Evolutionary conservation across 2,888 invertebrate species (phyloP), one percentile per base, ranked within the genome.

Genomic region (Synanthedon formicaeformis): DNA sequence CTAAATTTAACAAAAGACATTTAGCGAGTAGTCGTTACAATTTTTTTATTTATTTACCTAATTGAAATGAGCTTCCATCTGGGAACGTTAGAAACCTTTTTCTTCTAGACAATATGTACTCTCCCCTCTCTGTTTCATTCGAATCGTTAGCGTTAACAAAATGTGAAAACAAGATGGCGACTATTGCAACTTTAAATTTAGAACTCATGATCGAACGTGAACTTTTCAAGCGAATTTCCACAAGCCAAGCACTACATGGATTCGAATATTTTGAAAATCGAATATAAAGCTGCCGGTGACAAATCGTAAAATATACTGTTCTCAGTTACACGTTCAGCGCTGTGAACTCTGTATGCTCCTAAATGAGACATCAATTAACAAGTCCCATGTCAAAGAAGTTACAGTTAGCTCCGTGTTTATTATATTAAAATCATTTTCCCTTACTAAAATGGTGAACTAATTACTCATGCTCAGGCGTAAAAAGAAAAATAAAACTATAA

Each of bases 51-150:
- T 62, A 76, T 82, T 64, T 67, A 89, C 90, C 88, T 65, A 91
- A 86, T 81, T 91, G 90, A 56, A 91, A 66, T 55, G 90, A 90
- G 67, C 90, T 89, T 55, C 90, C 90, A 59, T 89, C 88, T 51
- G 90, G 90, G 74, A 90, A 90, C 65, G 88, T 79, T 67, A 91
- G 66, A 72, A 88, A 90, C 69, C 91, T 87, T 73, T 89, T 90
- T 63, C 82, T 80, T 61, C 90, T 81, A 40, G 90, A 89, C 34
- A 34, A 34, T 34, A 34, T 10, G 10, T 34, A 10, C 34, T 34
- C 8, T 34, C 10, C 34, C 34, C 1, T 34, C 34, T 34, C 34
- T 34, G 34, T 34, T 34, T 34, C 34, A 34, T 34, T 34, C 2
- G 34, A 5, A 34, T 34, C 34, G 10, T 34, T 34, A 34, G 8